Base-by-base conservation (phyloP, 2,888 invertebrate genomes). In the Parascotia fuliginaria region DNA sequence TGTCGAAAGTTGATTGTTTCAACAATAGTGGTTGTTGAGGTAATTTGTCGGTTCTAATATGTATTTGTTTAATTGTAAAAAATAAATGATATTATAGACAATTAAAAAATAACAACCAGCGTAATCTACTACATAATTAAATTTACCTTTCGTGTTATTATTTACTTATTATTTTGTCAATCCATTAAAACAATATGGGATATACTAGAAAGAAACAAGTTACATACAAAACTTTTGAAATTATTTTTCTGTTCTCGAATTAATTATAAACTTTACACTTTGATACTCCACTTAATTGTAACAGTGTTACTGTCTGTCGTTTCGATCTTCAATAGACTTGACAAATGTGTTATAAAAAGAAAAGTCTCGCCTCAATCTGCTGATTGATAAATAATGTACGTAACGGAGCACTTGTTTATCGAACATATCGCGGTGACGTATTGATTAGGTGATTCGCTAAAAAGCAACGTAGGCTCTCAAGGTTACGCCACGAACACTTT, bases 401-500 rank as follows among this genome's bases (percentile, higher is more conserved):
- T 67, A 63, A 69, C 48, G 54, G 55, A 55, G 42, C 46, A 67
- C 56, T 68, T 70, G 61, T 39, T 64, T 62, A 58, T 68, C 60
- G 65, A 60, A 65, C 58, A 67, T 59, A 71, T 70, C 19, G 34
- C 45, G 67, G 79, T 87, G 85, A 86, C 85, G 87, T 83, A 81
- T 87, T 79, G 82, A 87, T 87, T 86, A 84, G 83, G 73, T 80
- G 86, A 84, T 85, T 75, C 81, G 81, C 79, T 81, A 78, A 80
- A 80, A 79, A 83, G 73, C 77, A 73, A 69, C 77, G 76, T 73
- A 73, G 79, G 81, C 89, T 89, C n/a, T n/a, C 92, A 92, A 92
- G 92, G 92, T 92, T 92, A 90, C 88, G 79, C 80, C 84, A 84
- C 81, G 59, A 90, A 85, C 86, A 91, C 91, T 91, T 91, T 91